These are phyloP conservation scores for Apotomis betuletana DNA, from an alignment of 2,888 invertebrate genomes.

Conservation along the genomic window DNA sequence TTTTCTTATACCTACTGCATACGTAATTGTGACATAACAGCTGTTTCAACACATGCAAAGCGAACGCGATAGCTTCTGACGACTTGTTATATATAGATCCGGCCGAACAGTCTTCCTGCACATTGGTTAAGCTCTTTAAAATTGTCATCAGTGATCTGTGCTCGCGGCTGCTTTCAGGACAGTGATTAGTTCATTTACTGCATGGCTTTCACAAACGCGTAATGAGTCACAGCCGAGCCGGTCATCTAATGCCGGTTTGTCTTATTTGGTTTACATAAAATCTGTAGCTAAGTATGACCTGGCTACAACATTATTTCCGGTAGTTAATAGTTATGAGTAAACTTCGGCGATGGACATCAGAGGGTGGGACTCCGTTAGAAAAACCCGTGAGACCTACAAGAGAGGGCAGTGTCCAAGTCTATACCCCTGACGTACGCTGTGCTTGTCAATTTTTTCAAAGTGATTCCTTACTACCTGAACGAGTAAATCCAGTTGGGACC, in stretches of 20 bases:
- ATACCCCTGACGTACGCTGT: constrained; percentile 91
- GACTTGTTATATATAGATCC: constrained; percentile 78
- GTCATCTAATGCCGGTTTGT: constrained; percentile 54
- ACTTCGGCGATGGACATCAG: constrained; percentile 86
- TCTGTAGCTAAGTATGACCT: constrained; percentile 60
- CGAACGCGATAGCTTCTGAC: constrained; percentile 78
- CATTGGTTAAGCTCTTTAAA: constrained; percentile 80
- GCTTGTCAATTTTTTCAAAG: constrained; percentile 93
- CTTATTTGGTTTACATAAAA: constrained; percentile 54
- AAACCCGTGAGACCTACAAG: constrained; percentile 87
- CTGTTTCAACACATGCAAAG: constrained; percentile 74
- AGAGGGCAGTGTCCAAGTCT: constrained; percentile 87
- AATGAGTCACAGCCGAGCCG: constrained; percentile 64
- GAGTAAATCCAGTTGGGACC: constrained; percentile 87
- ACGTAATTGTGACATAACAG: constrained; percentile 74
- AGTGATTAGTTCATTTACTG: constrained; percentile 78
- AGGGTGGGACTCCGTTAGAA: constrained; percentile 85
- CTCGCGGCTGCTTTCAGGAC: constrained; percentile 79
- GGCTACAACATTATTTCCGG: constrained; percentile 52
- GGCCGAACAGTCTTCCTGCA: constrained; percentile 75
- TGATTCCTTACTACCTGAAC: constrained; percentile 90
- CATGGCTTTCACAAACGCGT: constrained; percentile 67
- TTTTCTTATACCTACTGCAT: constrained; percentile 48
- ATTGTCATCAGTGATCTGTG: constrained; percentile 81
- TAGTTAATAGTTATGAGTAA: constrained; percentile 75